These are phyloP conservation scores for Tachina fera DNA, from an alignment of 2,888 invertebrate species.

Conservation along the genomic window DNA sequence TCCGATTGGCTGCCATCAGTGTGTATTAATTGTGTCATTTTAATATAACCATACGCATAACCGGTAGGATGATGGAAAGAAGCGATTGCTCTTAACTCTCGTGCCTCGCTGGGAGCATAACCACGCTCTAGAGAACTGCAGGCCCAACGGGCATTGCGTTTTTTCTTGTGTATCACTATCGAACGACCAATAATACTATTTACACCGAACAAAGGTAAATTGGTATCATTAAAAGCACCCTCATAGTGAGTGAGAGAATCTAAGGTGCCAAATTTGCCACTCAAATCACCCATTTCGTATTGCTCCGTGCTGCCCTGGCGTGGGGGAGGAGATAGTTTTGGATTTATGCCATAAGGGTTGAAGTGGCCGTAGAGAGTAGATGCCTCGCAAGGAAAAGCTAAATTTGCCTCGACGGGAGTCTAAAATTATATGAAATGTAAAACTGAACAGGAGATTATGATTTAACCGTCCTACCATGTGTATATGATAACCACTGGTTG, in stretches of 20 bases:
- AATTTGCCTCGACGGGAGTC: conserved; percentile 91
- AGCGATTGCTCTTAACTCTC: conserved; percentile 93
- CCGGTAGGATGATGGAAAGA: conserved; percentile 94
- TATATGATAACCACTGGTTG: conserved; percentile 90
- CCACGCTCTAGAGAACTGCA: conserved; percentile 94
- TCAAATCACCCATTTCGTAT: conserved; percentile 93
- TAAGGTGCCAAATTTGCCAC: conserved; percentile 92
- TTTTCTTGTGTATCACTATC: conserved; percentile 90
- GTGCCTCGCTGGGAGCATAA: conserved; percentile 93
- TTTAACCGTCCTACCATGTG: conserved; percentile 87
- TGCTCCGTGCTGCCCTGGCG: conserved; percentile 90
- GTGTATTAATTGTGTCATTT: conserved; percentile 94
- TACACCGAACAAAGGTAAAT: conserved; percentile 91
- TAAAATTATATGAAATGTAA: conserved; percentile 79
- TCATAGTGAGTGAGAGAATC: conserved; percentile 86
- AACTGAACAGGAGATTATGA: too few relatives aligned
- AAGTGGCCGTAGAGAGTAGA: conserved; percentile 92
- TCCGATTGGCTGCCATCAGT: conserved; percentile 93
- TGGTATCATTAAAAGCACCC: conserved; percentile 89
- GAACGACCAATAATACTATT: conserved; percentile 93
- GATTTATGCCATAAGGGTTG: conserved; percentile 91
- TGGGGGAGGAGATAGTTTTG: conserved; percentile 85
- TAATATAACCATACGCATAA: conserved; percentile 92
- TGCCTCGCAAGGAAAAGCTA: conserved; percentile 94
- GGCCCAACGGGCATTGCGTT: conserved; percentile 88